Base-by-base conservation (phyloP, 2,797 vertebrate genomes). In the Myiotriccus ornatus region DNA sequence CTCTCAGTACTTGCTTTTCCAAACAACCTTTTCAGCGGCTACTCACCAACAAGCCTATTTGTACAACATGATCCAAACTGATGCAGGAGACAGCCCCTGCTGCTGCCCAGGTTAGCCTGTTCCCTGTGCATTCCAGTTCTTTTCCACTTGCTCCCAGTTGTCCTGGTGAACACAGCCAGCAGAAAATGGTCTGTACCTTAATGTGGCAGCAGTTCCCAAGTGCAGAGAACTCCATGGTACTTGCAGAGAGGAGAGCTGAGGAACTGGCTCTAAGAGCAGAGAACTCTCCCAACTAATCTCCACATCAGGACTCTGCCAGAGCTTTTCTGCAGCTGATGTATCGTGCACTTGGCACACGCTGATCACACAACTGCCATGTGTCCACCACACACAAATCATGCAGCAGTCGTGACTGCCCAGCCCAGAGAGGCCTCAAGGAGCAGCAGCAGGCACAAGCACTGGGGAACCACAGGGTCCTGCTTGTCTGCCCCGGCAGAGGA, bases 151-250 rank as follows among this genome's bases (percentile, higher is more conserved):
- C 22, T 76, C 30, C 22, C 18, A 37, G n/a, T 24, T 47, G 39
- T 19, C 44, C 37, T 25, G 17, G 30, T 18, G n/a, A 83, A 49
- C 2, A 7, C 19, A 55, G 70, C 25, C 49, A 56, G 39, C 8
- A 55, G 44, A 32, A 65, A 64, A 59, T 0, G 1, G 18, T 14
- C 80, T 10, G 4, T 35, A 8, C 27, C n/a, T 39, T 44, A 59
- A 34, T 0, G 0, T 0, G 2, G 43, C 39, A 56, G 20, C 13
- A 37, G 22, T 30, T 56, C 37, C 32, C 21, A 10, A 28, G 24
- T 23, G 35, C 70, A 27, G 55, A 52, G 19, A 65, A 28, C 4
- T 37, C 32, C 25, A 5, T 8, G 24, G 22, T 6, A n/a, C 21
- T 32, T 62, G 25, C 55, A 50, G 28, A 53, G 25, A 25, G 25